Evolutionary conservation across 1,140 invertebrate species (phyloP).

Genomic region (Hyposmocoma kahamanoa): DNA sequence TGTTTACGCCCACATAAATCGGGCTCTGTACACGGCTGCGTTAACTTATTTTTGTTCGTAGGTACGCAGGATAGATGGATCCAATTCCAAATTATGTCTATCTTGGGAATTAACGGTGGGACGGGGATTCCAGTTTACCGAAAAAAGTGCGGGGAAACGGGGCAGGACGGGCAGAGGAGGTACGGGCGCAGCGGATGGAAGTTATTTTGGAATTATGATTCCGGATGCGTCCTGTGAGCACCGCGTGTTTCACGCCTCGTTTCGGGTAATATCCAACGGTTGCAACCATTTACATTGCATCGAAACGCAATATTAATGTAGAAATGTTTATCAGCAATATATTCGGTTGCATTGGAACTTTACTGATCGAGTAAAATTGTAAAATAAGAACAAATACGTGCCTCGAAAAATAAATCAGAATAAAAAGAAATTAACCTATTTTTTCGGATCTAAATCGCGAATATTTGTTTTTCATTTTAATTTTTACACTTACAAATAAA

Average conservation of each 20-base stretch:
- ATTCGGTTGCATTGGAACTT: too few relatives aligned
- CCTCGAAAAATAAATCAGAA: too few relatives aligned
- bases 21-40: conserved; percentile 31
- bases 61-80: conserved; percentile 71
- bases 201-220: conserved; percentile 74
- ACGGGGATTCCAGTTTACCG: conserved; percentile 68
- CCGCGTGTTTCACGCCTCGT: conserved; percentile 69
- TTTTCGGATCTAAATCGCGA: too few relatives aligned
- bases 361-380: too few relatives aligned
- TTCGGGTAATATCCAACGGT: conserved; percentile 58
- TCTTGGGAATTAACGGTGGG: conserved; percentile 73
- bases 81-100: conserved; percentile 76
- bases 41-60: conserved; percentile 68
- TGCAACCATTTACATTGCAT: conserved; percentile 56
- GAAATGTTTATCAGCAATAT: conserved; percentile 54
- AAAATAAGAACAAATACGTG: too few relatives aligned
- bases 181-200: conserved; percentile 38
- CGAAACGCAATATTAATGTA: conserved; percentile 34
- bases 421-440: too few relatives aligned
- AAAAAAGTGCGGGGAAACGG: conserved; percentile 51
- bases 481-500: too few relatives aligned
- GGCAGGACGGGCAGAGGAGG: conserved; percentile 28
- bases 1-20: conserved; percentile 61
- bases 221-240: conserved; percentile 63
- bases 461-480: too few relatives aligned